Evolutionary conservation across 1,140 invertebrate genomes (phyloP).

Genomic region (Drosophila nannoptera): DNA sequence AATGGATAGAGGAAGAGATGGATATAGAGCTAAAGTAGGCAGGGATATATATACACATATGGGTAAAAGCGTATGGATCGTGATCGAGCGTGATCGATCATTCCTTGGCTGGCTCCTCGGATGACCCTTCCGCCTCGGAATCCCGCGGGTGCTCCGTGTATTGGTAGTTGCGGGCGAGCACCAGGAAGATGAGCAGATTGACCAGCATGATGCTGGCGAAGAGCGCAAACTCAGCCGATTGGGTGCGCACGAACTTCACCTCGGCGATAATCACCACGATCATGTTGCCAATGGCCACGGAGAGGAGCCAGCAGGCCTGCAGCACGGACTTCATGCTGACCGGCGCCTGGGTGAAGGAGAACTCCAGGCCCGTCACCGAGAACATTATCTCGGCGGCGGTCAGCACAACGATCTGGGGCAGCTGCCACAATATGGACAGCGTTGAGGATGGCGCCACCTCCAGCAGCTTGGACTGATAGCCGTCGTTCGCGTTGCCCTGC

Average conservation of each 20-base stretch:
- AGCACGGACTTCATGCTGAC: slow-evolving; percentile 95
- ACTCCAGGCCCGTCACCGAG: slow-evolving; percentile 93
- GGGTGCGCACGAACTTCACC: slow-evolving; percentile 54
- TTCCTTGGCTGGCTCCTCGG: background rate
- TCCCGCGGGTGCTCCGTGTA: slow-evolving; percentile 80
- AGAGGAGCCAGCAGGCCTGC: slow-evolving; percentile 93
- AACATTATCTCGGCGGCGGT: slow-evolving; percentile 94
- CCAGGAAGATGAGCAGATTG: slow-evolving; percentile 89
- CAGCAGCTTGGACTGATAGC: slow-evolving; percentile 49
- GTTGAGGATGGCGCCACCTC: slow-evolving; percentile 84
- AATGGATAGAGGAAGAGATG: too few relatives aligned
- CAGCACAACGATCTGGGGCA: slow-evolving; percentile 93
- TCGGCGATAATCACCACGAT: slow-evolving; percentile 86
- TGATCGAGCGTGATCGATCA: too few relatives aligned
- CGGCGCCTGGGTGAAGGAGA: slow-evolving; percentile 94
- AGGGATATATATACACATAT: too few relatives aligned
- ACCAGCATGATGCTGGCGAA: slow-evolving; percentile 90
- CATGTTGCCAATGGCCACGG: slow-evolving; percentile 93
- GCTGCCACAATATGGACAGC: slow-evolving; percentile 89
- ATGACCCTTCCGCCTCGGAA: slow-evolving; percentile 8
- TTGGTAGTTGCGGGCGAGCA: slow-evolving; percentile 86
- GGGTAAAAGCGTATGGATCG: too few relatives aligned
- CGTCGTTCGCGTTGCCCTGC: slow-evolving; percentile 82
- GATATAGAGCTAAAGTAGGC: too few relatives aligned
- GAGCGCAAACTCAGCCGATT: slow-evolving; percentile 89